Evolutionary conservation across 2,888 invertebrate species (phyloP).

Genomic region (Paralinhomoeus sp.): DNA sequence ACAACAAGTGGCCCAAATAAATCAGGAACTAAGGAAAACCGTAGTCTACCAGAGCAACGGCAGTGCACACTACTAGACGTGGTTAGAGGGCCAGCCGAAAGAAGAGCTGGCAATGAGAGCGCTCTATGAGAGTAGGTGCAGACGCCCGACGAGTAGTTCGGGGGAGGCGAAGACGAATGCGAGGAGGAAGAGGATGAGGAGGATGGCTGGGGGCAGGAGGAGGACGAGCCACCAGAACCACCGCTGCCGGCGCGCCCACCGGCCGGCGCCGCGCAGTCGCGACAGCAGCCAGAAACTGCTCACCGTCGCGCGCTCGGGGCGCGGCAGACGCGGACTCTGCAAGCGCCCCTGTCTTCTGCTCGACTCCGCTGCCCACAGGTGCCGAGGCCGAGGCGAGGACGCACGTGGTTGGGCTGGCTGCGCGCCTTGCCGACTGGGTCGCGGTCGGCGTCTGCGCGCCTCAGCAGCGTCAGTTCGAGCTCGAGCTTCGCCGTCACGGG

Average conservation of each 20-base stretch:
- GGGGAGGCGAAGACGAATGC: background rate
- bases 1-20: no score
- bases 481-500: slow-evolving; percentile 20
- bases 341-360: background rate
- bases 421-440: slow-evolving; percentile 19
- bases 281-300: slow-evolving; percentile 10
- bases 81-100: no score
- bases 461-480: slow-evolving; percentile 15
- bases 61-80: no score
- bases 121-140: no score
- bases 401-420: slow-evolving; percentile 19
- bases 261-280: slow-evolving; percentile 5
- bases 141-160: no score
- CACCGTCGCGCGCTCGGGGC: slow-evolving; percentile 14
- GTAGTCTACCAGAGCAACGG: no score
- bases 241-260: background rate
- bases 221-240: no score
- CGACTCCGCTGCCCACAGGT: background rate
- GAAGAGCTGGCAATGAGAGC: no score
- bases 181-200: no score
- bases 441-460: slow-evolving; percentile 12
- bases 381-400: no score
- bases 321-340: slow-evolving; percentile 15
- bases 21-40: no score
- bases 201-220: no score